Conservation (phyloP, 1,140 invertebrate genomes). For the Drosophila albomicans region DNA sequence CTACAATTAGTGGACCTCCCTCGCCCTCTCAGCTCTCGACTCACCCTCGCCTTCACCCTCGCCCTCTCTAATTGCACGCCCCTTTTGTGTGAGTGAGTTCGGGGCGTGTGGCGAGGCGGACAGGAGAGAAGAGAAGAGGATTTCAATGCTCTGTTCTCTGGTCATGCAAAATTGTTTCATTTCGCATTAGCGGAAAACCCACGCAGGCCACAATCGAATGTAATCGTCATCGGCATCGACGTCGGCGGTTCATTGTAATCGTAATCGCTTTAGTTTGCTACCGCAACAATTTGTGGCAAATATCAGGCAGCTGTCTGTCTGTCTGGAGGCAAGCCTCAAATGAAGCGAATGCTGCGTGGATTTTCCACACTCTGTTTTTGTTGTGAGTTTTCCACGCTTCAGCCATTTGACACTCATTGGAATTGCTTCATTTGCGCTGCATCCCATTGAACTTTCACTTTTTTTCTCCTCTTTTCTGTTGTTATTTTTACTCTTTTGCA, state of each 20-base stretch:
- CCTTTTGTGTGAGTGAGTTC: constrained; percentile 39
- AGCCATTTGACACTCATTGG: constrained; percentile 51
- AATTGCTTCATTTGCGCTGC: constrained; percentile 70
- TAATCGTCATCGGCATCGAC: constrained; percentile 29
- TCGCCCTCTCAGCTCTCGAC: constrained; percentile 16
- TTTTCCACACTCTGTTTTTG: constrained; percentile 54
- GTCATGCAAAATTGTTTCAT: constrained; percentile 41
- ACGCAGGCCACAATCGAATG: constrained; percentile 13
- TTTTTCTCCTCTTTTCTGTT: constrained; percentile 19
- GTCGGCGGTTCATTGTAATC: constrained; percentile 9
- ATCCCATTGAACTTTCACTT: constrained; percentile 73
- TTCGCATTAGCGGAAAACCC: constrained; percentile 32
- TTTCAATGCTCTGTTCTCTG: constrained; percentile 19
- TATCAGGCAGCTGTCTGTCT: constrained; percentile 49
- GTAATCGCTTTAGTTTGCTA: constrained; percentile 65
- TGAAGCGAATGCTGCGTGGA: constrained; percentile 40
- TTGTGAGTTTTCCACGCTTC: constrained; percentile 51
- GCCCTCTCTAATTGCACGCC: constrained; percentile 63
- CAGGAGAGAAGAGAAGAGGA: constrained; percentile 28
- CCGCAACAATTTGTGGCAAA: constrained; percentile 62
- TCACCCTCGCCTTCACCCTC: not conserved
- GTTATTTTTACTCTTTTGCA: constrained; percentile 1
- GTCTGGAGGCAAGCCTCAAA: constrained; percentile 20
- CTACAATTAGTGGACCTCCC: constrained; percentile 57
- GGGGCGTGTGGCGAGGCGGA: constrained; percentile 56